A percentile compares a stretch with the other conserved stretches of the same genome.
Evolutionary conservation across 2,113 vertebrate genomes (phyloP).

Genomic region (Corythornis vintsioides): DNA sequence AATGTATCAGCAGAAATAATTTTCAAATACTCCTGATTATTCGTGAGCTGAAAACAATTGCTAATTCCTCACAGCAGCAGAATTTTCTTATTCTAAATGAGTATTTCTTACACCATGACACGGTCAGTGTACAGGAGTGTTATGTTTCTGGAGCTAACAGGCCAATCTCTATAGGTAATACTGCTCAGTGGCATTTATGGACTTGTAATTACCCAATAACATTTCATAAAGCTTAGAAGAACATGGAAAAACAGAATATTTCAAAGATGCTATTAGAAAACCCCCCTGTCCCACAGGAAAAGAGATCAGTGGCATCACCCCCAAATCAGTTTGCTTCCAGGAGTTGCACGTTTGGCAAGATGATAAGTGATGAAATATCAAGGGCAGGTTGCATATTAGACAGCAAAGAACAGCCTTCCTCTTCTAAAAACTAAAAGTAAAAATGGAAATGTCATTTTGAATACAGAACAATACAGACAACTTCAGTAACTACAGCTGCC

Average conservation of each 20-base stretch:
- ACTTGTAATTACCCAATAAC: not conserved
- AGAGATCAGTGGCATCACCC: not conserved
- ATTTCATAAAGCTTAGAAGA: not conserved
- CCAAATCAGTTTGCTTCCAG: not conserved
- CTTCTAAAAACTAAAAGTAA: not conserved
- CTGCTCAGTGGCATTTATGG: not conserved
- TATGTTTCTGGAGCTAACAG: not conserved
- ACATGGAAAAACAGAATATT: not conserved
- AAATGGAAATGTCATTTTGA: not conserved
- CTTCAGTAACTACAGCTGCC: not conserved
- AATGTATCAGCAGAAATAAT: not conserved
- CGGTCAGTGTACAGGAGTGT: not conserved
- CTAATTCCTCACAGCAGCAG: not conserved
- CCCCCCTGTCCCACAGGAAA: not conserved
- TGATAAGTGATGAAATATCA: not conserved
- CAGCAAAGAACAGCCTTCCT: not conserved
- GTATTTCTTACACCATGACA: too few species aligned
- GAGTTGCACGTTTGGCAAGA: not conserved
- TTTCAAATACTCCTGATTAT: slow-evolving; percentile 1
- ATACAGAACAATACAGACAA: not conserved
- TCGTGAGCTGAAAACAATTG: not conserved
- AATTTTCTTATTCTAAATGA: not conserved
- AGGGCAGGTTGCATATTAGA: not conserved
- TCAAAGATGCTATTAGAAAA: not conserved
- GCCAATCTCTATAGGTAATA: not conserved